These are phyloP conservation scores for Coendou prehensilis DNA, from an alignment of 2,797 vertebrate genomes.

Conservation along the genomic window DNA sequence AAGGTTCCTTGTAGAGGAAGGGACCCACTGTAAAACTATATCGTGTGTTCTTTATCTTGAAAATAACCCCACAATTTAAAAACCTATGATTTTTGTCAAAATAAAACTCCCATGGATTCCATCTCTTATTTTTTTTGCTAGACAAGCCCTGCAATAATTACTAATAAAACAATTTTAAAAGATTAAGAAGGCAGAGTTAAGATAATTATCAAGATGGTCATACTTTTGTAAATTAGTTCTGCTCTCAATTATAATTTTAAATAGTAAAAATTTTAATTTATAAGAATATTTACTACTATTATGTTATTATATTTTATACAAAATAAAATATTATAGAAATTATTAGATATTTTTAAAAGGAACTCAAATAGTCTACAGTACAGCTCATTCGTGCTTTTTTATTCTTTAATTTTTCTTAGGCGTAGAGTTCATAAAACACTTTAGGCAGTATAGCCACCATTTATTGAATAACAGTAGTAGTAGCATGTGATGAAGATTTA, in stretches of 20 bases:
- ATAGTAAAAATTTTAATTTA: not conserved
- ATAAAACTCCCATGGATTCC: not conserved
- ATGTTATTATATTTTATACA: not conserved
- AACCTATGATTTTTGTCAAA: not conserved
- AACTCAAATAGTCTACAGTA: not conserved
- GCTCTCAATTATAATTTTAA: not conserved
- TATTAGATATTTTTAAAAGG: not conserved
- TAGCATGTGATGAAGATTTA: not conserved
- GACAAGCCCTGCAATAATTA: not conserved
- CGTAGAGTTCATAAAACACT: not conserved
- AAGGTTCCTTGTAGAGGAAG: not conserved
- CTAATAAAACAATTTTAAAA: slow-evolving; percentile 11
- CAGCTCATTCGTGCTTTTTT: not conserved
- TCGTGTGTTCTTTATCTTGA: not conserved
- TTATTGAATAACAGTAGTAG: not conserved
- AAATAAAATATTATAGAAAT: not conserved
- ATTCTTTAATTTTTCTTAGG: not conserved
- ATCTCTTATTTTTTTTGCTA: not conserved
- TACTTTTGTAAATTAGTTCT: not conserved
- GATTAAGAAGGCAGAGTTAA: not conserved
- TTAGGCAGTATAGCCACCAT: not conserved
- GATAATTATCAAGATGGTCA: not conserved
- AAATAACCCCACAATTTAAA: not conserved
- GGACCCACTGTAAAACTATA: not conserved
- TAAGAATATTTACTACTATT: not conserved